Evolutionary conservation across 2,888 invertebrate genomes (phyloP).

Genomic region (Caenorhabditis japonica): DNA sequence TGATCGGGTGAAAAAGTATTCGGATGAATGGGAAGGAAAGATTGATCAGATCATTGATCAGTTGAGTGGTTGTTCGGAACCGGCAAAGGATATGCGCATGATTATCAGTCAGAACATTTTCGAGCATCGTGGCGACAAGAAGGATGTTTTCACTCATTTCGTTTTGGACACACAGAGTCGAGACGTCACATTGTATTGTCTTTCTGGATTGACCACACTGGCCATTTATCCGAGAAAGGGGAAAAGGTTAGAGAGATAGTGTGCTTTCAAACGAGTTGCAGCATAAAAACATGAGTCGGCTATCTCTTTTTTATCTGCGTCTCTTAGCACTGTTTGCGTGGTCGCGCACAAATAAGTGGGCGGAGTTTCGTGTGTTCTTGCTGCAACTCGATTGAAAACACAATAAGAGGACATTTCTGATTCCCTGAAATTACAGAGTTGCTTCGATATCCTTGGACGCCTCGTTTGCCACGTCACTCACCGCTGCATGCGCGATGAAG

Average conservation of each 20-base stretch:
- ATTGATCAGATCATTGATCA: constrained; percentile 55
- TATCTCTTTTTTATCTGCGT: too few species aligned
- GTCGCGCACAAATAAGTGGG: too few species aligned
- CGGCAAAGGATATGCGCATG: constrained; percentile 59
- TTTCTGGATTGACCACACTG: constrained; percentile 61
- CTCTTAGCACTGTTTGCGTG: too few species aligned
- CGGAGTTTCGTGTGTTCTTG: too few species aligned
- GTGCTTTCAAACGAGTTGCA: not conserved
- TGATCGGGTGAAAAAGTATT: constrained; percentile 30
- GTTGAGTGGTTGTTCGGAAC: constrained; percentile 53
- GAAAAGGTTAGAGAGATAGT: constrained; percentile 27
- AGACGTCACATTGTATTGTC: constrained; percentile 61
- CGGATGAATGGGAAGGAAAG: constrained; percentile 41
- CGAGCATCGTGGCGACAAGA: constrained; percentile 59
- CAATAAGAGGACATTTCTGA: not conserved
- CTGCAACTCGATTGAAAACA: too few species aligned
- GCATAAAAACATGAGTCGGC: too few species aligned
- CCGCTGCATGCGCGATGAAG: constrained; percentile 59
- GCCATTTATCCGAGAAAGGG: constrained; percentile 64
- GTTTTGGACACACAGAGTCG: constrained; percentile 50
- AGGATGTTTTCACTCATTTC: constrained; percentile 62
- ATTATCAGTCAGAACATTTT: constrained; percentile 61
- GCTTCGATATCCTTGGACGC: constrained; percentile 61
- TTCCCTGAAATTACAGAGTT: constrained; percentile 44
- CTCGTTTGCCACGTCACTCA: constrained; percentile 58